Evolutionary conservation across 35 echinoderm and acorn worm genomes (phyloP).

Genomic region (Holothuria glaberrima): DNA sequence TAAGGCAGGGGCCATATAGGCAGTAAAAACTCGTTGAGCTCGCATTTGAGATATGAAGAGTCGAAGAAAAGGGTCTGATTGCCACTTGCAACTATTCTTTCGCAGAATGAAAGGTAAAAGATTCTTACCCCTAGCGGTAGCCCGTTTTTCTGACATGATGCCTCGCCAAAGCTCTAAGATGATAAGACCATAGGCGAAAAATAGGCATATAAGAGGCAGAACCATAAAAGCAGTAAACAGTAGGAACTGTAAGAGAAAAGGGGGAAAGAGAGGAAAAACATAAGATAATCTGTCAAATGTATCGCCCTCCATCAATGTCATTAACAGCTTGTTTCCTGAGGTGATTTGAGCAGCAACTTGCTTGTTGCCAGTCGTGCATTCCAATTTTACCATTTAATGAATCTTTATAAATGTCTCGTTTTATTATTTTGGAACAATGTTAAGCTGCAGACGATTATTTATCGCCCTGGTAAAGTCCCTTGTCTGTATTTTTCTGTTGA

Average conservation of each 20-base stretch:
- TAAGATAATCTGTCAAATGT: not conserved
- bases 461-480: too few species aligned
- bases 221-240: slow-evolving; percentile 83
- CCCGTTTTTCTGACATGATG: slow-evolving; percentile 73
- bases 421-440: too few species aligned
- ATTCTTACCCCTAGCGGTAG: slow-evolving; percentile 76
- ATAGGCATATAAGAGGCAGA: slow-evolving; percentile 81
- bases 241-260: slow-evolving; percentile 57
- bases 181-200: slow-evolving; percentile 90
- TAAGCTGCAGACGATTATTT: too few species aligned
- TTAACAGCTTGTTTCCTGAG: not conserved
- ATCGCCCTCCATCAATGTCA: too few species aligned
- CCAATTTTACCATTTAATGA: not conserved
- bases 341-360: not conserved
- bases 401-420: too few species aligned
- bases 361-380: not conserved
- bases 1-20: too few species aligned
- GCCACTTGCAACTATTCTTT: too few species aligned
- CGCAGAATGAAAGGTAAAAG: not conserved
- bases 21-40: too few species aligned
- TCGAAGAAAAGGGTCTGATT: too few species aligned
- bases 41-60: too few species aligned
- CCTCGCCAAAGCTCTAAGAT: slow-evolving; percentile 86
- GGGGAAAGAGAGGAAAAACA: not conserved
- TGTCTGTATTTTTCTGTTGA: too few species aligned